Evolutionary conservation across 2,113 vertebrate genomes (phyloP).

Genomic region (Podarcis cretensis): DNA sequence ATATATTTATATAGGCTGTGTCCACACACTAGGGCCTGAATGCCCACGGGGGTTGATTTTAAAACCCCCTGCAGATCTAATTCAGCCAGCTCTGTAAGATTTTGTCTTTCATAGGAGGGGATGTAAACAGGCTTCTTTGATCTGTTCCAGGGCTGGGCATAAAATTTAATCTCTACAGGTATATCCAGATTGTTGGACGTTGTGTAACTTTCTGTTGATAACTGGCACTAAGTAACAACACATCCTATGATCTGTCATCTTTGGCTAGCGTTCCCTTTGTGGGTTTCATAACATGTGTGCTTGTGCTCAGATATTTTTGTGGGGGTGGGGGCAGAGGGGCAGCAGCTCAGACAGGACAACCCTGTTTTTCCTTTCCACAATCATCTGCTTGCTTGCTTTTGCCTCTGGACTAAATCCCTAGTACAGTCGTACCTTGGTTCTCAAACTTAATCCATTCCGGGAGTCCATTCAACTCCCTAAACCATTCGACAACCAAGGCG

Average conservation of each 20-base stretch:
- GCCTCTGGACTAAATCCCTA: too few relatives aligned
- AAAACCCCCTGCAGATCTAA: neutral
- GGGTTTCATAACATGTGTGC: neutral
- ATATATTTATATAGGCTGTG: too few relatives aligned
- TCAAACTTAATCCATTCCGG: too few relatives aligned
- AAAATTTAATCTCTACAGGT: neutral
- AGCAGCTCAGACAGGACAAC: neutral
- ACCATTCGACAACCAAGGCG: too few relatives aligned
- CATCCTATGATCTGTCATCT: neutral
- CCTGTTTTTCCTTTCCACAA: neutral
- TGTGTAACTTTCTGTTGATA: neutral
- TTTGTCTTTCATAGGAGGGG: neutral
- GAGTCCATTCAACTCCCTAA: too few relatives aligned
- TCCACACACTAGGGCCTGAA: too few relatives aligned
- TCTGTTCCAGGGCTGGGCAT: neutral
- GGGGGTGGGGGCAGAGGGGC: too few relatives aligned
- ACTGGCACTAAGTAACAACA: neutral
- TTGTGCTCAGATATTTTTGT: neutral
- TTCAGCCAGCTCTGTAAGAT: neutral
- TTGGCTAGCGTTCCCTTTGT: too few relatives aligned
- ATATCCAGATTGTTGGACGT: neutral
- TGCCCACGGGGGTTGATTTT: too few relatives aligned
- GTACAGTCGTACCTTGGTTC: too few relatives aligned
- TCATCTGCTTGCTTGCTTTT: neutral
- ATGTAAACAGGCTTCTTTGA: neutral